These are phyloP conservation scores for Iguana delicatissima DNA, from an alignment of 2,797 vertebrate species.

Conservation along the genomic window DNA sequence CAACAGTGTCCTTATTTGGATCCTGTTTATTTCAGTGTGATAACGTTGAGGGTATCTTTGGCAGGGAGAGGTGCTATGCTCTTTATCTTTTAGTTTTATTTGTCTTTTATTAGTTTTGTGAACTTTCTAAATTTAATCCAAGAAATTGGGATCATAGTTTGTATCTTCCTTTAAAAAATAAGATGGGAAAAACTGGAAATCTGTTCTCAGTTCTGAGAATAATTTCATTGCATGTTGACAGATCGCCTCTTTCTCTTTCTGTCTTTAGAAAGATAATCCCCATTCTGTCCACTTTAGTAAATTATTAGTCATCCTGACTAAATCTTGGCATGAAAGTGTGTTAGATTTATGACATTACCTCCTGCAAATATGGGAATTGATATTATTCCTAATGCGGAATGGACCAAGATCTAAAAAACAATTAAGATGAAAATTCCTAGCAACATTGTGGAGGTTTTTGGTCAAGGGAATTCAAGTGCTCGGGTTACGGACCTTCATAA, in stretches of 20 bases:
- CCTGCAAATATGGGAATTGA: conserved; percentile 45
- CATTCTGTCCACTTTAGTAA: conserved; percentile 56
- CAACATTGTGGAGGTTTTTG: neutral
- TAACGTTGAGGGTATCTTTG: too few species aligned
- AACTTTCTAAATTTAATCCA: neutral
- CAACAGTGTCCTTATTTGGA: too few species aligned
- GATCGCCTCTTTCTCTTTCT: neutral
- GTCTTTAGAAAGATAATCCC: conserved; percentile 12
- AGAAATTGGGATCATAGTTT: neutral
- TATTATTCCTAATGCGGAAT: conserved; percentile 48
- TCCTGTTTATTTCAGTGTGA: neutral
- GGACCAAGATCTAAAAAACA: neutral
- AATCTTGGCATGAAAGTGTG: conserved; percentile 2
- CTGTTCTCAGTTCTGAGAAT: conserved; percentile 5
- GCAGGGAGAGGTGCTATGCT: neutral
- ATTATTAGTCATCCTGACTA: conserved; percentile 45
- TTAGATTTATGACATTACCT: conserved; percentile 47
- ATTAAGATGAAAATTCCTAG: neutral
- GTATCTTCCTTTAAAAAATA: neutral
- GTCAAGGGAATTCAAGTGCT: neutral
- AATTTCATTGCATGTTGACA: neutral
- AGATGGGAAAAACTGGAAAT: neutral
- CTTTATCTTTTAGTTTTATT: neutral
- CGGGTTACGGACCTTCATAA: neutral
- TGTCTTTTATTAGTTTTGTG: neutral